phyloP scores from a whole-genome alignment of 2,797 vertebrate genomes.

The Craterocephalus amniculus region DNA sequence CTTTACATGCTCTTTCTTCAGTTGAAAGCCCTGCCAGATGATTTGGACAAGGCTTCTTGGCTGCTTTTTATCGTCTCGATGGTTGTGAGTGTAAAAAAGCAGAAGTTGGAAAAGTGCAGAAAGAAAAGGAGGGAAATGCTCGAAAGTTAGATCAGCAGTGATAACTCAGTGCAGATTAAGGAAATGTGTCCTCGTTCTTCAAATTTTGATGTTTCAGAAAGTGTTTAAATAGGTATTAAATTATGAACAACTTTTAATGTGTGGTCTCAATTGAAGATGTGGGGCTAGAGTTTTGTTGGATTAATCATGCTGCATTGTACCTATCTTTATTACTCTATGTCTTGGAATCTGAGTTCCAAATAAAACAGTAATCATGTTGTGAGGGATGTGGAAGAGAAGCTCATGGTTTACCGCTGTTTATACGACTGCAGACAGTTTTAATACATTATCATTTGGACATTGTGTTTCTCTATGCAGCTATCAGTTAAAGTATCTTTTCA shows the following conservation, averaged over 20 bases:
- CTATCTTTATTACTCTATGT: constrained; percentile 13
- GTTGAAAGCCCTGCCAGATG: constrained; percentile 36
- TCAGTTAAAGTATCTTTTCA: constrained; percentile 2
- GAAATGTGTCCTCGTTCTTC: background rate
- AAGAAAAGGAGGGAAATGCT: background rate
- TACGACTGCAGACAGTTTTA: constrained; percentile 29
- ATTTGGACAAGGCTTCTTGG: constrained; percentile 27
- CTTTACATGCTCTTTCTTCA: constrained; percentile 22
- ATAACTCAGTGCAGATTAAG: constrained; percentile 13
- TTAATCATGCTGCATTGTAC: constrained; percentile 9
- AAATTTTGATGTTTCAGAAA: constrained; percentile 8
- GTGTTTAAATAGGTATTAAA: constrained; percentile 22
- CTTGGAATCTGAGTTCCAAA: constrained; percentile 21
- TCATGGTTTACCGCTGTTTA: constrained; percentile 30
- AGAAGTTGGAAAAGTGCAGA: constrained; percentile 9
- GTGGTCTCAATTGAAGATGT: constrained; percentile 16
- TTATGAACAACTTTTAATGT: no score
- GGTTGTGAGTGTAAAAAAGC: constrained; percentile 21
- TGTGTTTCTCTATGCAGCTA: constrained; percentile 7
- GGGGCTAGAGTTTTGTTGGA: constrained; percentile 1
- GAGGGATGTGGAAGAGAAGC: constrained; percentile 21
- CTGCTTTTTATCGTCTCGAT: constrained; percentile 32
- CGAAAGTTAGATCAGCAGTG: constrained; percentile 14
- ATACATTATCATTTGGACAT: constrained; percentile 26
- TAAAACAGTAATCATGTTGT: constrained; percentile 33